These are phyloP conservation scores for Apotomis turbidana DNA, from an alignment of 2,888 invertebrate genomes.

Conservation along the genomic window DNA sequence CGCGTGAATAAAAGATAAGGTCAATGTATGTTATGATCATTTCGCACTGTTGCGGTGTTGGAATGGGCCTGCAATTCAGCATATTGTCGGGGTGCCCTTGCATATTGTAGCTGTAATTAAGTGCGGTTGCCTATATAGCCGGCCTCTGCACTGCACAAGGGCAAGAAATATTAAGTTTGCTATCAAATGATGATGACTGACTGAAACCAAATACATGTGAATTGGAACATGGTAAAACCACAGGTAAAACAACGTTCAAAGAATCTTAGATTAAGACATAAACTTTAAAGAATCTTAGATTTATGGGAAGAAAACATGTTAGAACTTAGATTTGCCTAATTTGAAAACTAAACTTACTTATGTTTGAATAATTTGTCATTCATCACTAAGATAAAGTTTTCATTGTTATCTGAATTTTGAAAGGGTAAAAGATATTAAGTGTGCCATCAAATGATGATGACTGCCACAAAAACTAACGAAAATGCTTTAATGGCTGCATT, in stretches of 20 bases:
- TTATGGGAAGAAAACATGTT: too few species aligned
- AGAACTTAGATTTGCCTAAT: too few species aligned
- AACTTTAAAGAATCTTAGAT: too few species aligned
- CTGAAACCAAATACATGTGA: not conserved
- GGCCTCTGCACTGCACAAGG: slow-evolving; percentile 48
- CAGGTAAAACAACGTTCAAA: too few species aligned
- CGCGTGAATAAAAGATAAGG: slow-evolving; percentile 29
- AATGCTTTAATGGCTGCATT: not conserved
- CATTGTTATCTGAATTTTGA: slow-evolving; percentile 47
- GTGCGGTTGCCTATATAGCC: slow-evolving; percentile 44
- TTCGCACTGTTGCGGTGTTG: slow-evolving; percentile 26
- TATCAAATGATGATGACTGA: slow-evolving; percentile 13
- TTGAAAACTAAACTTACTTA: too few species aligned
- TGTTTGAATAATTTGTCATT: too few species aligned
- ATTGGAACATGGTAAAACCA: not conserved
- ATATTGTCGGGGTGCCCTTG: slow-evolving; percentile 40
- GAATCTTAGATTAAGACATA: too few species aligned
- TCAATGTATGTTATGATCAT: slow-evolving; percentile 23
- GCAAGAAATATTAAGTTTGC: slow-evolving; percentile 30
- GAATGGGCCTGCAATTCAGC: slow-evolving; percentile 29
- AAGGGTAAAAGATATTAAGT: slow-evolving; percentile 42
- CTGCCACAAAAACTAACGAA: not conserved
- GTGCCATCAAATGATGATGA: slow-evolving; percentile 12
- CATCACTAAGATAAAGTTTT: too few species aligned
- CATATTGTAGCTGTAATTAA: slow-evolving; percentile 41